These are phyloP conservation scores for Polypterus bichir DNA, from an alignment of 2,113 vertebrate species.

Conservation along the genomic window DNA sequence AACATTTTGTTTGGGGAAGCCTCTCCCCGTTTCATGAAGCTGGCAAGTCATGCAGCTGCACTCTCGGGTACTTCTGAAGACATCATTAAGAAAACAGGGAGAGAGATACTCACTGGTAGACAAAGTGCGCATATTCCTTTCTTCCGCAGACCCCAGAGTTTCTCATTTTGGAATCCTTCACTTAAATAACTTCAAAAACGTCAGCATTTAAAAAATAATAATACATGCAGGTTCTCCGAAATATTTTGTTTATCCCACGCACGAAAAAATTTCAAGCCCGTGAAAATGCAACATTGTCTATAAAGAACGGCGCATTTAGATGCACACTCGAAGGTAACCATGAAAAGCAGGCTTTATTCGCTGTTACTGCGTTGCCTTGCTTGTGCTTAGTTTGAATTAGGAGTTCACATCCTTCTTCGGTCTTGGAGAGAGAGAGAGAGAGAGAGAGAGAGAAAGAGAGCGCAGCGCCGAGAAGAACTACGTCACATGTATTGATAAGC, in stretches of 20 bases:
- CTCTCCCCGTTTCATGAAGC: slow-evolving; percentile 16
- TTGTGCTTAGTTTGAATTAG: slow-evolving; percentile 12
- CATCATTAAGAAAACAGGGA: slow-evolving; percentile 24
- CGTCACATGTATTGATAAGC: slow-evolving; percentile 23
- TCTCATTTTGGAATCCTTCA: slow-evolving; percentile 22
- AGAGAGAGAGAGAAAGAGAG: too few species aligned
- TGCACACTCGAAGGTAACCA: too few species aligned
- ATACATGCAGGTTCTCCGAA: too few species aligned
- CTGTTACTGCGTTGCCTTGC: slow-evolving; percentile 30
- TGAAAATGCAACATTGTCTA: too few species aligned
- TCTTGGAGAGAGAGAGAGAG: not conserved
- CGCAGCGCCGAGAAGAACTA: slow-evolving; percentile 12
- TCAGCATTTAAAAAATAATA: too few species aligned
- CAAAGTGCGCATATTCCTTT: slow-evolving; percentile 20
- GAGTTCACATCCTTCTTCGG: slow-evolving; percentile 26
- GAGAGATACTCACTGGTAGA: slow-evolving; percentile 30
- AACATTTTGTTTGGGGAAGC: slow-evolving; percentile 27
- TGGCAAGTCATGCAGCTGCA: slow-evolving; percentile 29
- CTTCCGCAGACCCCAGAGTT: slow-evolving; percentile 15
- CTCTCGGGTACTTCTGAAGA: slow-evolving; percentile 29
- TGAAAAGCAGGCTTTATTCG: slow-evolving; percentile 30
- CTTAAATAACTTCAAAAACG: too few species aligned
- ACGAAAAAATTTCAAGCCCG: too few species aligned
- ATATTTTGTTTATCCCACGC: too few species aligned
- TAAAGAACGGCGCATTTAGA: too few species aligned